phyloP scores from a whole-genome alignment of 2,113 vertebrate genomes.

The zebrafish (Danio rerio) region DNA sequence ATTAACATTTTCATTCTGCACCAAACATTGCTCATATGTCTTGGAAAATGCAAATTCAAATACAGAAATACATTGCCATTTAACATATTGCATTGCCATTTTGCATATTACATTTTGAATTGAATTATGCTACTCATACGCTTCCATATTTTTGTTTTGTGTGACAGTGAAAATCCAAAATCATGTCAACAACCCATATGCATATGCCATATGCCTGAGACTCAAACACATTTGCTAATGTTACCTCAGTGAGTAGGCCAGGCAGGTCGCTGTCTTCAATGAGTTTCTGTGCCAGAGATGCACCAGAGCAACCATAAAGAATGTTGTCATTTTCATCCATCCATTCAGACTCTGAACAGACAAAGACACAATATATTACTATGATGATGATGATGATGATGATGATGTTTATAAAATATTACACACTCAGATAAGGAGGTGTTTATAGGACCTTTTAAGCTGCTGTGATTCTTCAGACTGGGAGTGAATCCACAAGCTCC shows the following conservation, averaged over 20 bases:
- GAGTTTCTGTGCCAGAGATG: neutral
- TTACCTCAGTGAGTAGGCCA: constrained; percentile 67
- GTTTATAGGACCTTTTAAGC: constrained; percentile 61
- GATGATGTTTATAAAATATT: neutral
- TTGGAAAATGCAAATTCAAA: no score
- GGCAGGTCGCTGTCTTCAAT: constrained; percentile 31
- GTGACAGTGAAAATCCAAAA: no score
- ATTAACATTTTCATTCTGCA: no score
- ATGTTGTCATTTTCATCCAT: constrained; percentile 75
- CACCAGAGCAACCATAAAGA: constrained; percentile 61
- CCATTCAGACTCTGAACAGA: constrained; percentile 73
- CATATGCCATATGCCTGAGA: neutral
- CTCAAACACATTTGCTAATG: neutral
- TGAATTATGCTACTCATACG: no score
- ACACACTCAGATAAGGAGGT: neutral
- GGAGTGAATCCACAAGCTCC: constrained; percentile 65
- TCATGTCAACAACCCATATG: no score
- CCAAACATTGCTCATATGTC: no score
- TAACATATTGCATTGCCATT: no score
- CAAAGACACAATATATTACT: no score
- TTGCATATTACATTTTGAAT: no score
- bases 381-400: no score
- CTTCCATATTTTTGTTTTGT: no score
- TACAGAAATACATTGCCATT: no score
- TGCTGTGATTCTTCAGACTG: constrained; percentile 60